Base-by-base conservation (phyloP, 2,113 vertebrate species). In the Campylomormyrus tamandua region DNA sequence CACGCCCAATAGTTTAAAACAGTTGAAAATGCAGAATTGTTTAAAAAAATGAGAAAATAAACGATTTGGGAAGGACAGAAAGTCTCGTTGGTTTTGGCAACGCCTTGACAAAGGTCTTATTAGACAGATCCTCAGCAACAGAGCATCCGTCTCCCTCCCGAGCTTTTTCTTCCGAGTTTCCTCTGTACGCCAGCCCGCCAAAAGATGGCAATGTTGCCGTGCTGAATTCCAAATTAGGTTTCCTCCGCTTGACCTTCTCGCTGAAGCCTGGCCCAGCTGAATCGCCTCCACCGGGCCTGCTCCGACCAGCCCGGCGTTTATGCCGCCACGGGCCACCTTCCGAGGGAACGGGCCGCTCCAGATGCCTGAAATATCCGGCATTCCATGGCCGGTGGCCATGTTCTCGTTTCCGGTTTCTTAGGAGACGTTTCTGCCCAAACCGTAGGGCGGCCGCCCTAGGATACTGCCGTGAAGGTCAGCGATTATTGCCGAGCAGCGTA, bases 131-230 rank as follows among this genome's bases (percentile, higher is more conserved):
- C 17, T 86, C 45, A 11, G 5, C 24, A 50, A 27, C n/a, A 27
- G 83, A 48, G 21, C 19, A 49, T 52, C 50, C 19, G 85, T 53
- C 45, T 84, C 83, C 9, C 21, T 21, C 21, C 2, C 11, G 0
- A 10, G 42, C 45, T 24, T 10, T 46, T 84, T 11, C 19, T 48
- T 80, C 5, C 35, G 5, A 48, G 35, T 21, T 5, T 31, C 92
- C 88, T 89, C 91, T 93, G 91, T 97, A 92, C 95, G 70, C 95
- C 77, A 89, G 93, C 91, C 95, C 92, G 93, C 97, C 98, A 97
- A 97, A 97, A 99, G 98, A 97, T 97, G 98, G 98, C 98, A 97
- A 96, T 99, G 97, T 99, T 98, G 98, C 95, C 93, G 96, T 98
- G 94, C 96, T 93, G 95, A 97, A 97, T 95, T 94, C 92, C 91